Evolutionary conservation across 1,140 invertebrate genomes (phyloP), one percentile per base, ranked within the genome.

Genomic region (Oryzaephilus surinamensis): DNA sequence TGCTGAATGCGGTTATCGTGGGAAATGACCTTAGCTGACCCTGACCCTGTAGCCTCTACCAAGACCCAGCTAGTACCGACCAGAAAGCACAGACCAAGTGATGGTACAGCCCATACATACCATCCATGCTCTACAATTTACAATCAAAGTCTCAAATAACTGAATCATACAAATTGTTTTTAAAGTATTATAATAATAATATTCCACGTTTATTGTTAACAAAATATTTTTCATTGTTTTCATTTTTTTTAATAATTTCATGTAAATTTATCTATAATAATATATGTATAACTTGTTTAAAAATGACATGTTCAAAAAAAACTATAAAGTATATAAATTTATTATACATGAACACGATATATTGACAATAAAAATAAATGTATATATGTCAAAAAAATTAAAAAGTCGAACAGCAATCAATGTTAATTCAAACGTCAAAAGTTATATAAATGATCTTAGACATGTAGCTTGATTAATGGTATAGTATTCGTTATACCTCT

Each of bases 1-100:
- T 55, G 52, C 51, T 43, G 50, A 50, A 50, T 52, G 47, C 45
- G 51, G 54, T 54, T 58, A 61, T 61, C 59, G 59, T 61, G 59
- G 52, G 59, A 61, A 61, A 61, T 61, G 57, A 61, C 57, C 59
- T 61, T 59, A 55, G 37, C 48, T 61, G 57, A 60, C 59, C 59
- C 59, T 61, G 59, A 61, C 59, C 59, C 58, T 59, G 46, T 56
- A 58, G 41, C 52, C 43, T 41, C 41, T n/a, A n/a, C n/a, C n/a
- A n/a, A n/a, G n/a, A 52, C 45, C 46, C 45, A 51, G 45, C 40
- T 52, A 48, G 46, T 39, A 49, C 34, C 38, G 38, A 48, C 38
- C 44, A 41, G 35, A 46, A 5, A 23, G 41, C 36, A 38, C 36
- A 14, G 36, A 38, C 29, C 36, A 23, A 21, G n/a, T 28, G 36